These are phyloP conservation scores for Synanthedon andrenaeformis DNA, from an alignment of 2,888 invertebrate genomes.

Conservation along the genomic window DNA sequence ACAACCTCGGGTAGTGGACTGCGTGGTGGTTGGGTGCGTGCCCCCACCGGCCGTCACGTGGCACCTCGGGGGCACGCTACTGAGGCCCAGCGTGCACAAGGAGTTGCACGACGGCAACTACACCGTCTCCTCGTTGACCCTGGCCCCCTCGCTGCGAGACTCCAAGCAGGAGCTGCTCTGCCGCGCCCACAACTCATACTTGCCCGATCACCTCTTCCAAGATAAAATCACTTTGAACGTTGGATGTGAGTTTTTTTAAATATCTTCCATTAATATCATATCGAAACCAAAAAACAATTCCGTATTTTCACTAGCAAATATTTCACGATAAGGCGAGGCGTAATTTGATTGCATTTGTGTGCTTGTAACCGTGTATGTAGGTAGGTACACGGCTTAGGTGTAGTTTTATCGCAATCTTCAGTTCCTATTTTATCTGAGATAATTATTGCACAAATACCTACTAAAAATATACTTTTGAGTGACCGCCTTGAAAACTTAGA, in stretches of 20 bases:
- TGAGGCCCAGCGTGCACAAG: constrained; percentile 49
- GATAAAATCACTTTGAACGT: constrained; percentile 41
- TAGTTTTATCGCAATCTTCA: too few relatives aligned
- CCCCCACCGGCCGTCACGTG: constrained; percentile 47
- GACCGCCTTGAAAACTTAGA: too few relatives aligned
- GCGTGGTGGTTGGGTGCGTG: constrained; percentile 49
- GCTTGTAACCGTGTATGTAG: too few relatives aligned
- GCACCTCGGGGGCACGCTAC: constrained; percentile 35
- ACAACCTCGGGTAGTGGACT: constrained; percentile 50
- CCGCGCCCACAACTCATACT: constrained; percentile 31
- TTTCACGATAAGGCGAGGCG: too few relatives aligned
- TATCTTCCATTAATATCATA: not conserved
- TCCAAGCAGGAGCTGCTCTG: constrained; percentile 34
- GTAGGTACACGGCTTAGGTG: too few relatives aligned
- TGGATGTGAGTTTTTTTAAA: constrained; percentile 42
- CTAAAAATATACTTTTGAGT: too few relatives aligned
- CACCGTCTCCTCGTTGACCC: constrained; percentile 48
- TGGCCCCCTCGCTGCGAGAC: constrained; percentile 38
- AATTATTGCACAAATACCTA: too few relatives aligned
- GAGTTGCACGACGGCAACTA: constrained; percentile 54
- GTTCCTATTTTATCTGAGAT: too few relatives aligned
- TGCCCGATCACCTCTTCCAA: constrained; percentile 26
- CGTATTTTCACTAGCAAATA: too few relatives aligned
- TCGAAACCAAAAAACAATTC: too few relatives aligned
- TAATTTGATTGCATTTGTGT: too few relatives aligned